Evolutionary conservation across 2,888 invertebrate species (phyloP), one percentile per base, ranked within the genome.

Genomic region (Griposia aprilina): DNA sequence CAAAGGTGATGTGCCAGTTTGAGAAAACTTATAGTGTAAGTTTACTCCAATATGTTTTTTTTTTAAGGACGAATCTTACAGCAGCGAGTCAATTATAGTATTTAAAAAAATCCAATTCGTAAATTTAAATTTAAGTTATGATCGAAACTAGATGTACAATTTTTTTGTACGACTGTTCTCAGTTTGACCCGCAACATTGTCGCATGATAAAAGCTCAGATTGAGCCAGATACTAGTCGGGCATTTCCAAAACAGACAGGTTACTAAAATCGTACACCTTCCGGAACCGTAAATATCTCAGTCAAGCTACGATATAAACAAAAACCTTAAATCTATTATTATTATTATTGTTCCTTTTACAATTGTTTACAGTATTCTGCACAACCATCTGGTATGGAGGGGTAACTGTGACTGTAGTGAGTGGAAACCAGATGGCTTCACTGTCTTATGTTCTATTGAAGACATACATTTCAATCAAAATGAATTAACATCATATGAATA

Each of bases 391-490:
- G 13, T 17, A 74, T 59, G 30, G 36, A 41, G 36, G 60, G 52
- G 80, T 30, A 41, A 67, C 23, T n/a, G 13, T 48, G 36, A 7
- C 20, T 59, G 7, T 23, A n/a, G 2, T 45, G 23, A 48, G n/a
- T 76, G 20, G n/a, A 4, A 15, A 52, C 45, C 79, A 78, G 62
- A 78, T 80, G 80, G 62, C 78, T 71, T 11, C 74, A 36, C 52
- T n/a, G 41, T 50, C 41, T 78, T 59, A 41, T 41, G 62, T n/a
- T 52, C 45, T 30, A 13, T 26, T 50, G 26, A 41, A 41, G 41
- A 10, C 36, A 41, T 77, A 26, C 23, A 63, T 57, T 50, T 17
- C 10, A 55, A 78, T 59, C 8, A 30, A 30, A 78, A 50, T 36
- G 1, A 20, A 57, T 41, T 78, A 17, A 26, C 26, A 52, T 15